phyloP scores from a whole-genome alignment of 2,888 invertebrate species.

The Artemia sinica region DNA sequence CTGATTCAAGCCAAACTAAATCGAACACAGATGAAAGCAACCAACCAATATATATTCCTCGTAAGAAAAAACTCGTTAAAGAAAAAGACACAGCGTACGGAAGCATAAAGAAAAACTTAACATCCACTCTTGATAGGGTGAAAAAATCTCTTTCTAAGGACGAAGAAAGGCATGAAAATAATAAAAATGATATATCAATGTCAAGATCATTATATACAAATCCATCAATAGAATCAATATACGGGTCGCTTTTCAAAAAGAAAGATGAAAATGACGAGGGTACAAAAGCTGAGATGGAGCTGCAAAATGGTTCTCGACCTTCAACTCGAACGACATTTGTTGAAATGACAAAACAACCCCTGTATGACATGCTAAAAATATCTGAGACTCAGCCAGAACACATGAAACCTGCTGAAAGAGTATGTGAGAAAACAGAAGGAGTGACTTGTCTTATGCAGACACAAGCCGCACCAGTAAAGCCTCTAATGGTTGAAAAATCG shows the following conservation, averaged over 20 bases:
- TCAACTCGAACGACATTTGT: neutral
- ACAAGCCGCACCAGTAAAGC: neutral
- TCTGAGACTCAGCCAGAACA: neutral
- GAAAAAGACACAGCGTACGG: constrained; percentile 13
- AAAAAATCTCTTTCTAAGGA: neutral
- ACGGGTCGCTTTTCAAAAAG: constrained; percentile 18
- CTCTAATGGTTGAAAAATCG: constrained; percentile 14
- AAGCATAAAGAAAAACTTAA: neutral
- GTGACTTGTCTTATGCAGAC: neutral
- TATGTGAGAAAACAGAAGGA: neutral
- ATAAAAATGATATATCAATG: neutral
- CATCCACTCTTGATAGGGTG: constrained; percentile 16
- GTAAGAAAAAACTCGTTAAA: neutral
- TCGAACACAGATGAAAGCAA: neutral
- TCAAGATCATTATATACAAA: constrained; percentile 20
- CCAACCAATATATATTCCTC: constrained; percentile 12
- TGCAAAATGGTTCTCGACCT: neutral
- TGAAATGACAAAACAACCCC: neutral
- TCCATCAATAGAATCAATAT: constrained; percentile 21
- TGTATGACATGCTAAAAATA: neutral
- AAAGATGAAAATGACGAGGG: constrained; percentile 6
- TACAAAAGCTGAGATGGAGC: neutral
- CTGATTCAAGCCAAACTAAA: constrained; percentile 4
- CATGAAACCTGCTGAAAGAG: constrained; percentile 3
- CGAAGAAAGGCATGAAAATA: constrained; percentile 9